Conservation (phyloP, 2,113 vertebrate species). For the Muntiacus reevesi region DNA sequence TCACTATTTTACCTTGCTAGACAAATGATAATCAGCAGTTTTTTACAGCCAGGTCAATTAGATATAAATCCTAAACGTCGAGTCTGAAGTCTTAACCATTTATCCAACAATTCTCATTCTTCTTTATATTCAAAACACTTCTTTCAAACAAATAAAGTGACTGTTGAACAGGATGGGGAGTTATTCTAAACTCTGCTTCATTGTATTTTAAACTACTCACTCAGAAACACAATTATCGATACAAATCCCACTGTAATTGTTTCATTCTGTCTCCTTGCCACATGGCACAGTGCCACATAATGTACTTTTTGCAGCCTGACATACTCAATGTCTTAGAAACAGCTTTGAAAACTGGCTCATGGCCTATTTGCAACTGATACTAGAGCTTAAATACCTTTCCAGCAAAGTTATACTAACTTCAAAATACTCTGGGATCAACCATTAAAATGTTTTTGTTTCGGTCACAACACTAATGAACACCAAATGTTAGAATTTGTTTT, state of each 20-base stretch:
- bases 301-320: conserved; percentile 61
- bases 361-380: conserved; percentile 82
- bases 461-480: conserved; percentile 82
- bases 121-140: background rate
- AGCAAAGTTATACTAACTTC: conserved; percentile 82
- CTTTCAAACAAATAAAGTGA: background rate
- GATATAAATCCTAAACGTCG: background rate
- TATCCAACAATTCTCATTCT: background rate
- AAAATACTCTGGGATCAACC: conserved; percentile 81
- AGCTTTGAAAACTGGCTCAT: conserved; percentile 75
- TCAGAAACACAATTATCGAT: conserved; percentile 44
- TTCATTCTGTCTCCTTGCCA: conserved; percentile 55
- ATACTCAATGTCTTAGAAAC: conserved; percentile 72
- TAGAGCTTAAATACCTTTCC: conserved; percentile 79
- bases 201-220: conserved; percentile 5
- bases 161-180: background rate
- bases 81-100: background rate
- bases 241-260: conserved; percentile 32
- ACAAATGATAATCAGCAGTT: background rate
- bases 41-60: background rate
- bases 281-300: conserved; percentile 13
- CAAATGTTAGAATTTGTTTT: conserved; percentile 82
- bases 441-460: conserved; percentile 85
- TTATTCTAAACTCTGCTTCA: background rate
- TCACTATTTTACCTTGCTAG: conserved; percentile 22